Conservation (phyloP, 2,888 invertebrate genomes). For the Hartigia nigra region DNA sequence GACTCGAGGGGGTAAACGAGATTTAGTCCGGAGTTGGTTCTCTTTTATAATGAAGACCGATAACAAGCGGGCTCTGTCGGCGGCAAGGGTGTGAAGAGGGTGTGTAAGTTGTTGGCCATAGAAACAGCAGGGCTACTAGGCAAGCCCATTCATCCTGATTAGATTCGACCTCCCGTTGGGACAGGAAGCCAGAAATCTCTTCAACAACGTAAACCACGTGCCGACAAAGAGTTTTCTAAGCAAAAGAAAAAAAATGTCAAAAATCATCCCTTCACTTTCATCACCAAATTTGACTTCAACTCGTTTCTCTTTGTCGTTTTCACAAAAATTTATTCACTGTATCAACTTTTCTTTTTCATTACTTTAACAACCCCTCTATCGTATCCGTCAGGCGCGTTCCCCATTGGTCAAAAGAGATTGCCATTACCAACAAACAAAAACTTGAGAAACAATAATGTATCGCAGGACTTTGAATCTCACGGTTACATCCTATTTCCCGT, state of each 20-base stretch:
- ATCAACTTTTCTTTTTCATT: too few species aligned
- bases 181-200: slow-evolving; percentile 35
- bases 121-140: slow-evolving; percentile 45
- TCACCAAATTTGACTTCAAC: not conserved
- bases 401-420: not conserved
- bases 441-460: slow-evolving; percentile 46
- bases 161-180: slow-evolving; percentile 55
- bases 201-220: slow-evolving; percentile 37
- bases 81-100: slow-evolving; percentile 28
- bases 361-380: not conserved
- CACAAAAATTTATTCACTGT: too few species aligned
- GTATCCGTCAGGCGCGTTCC: not conserved
- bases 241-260: not conserved
- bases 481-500: slow-evolving; percentile 42
- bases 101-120: slow-evolving; percentile 49
- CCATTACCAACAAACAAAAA: not conserved
- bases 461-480: slow-evolving; percentile 50
- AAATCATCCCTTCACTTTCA: not conserved
- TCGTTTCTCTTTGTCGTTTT: not conserved
- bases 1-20: slow-evolving; percentile 47
- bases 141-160: slow-evolving; percentile 61
- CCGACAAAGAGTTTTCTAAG: slow-evolving; percentile 16
- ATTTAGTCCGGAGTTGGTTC: slow-evolving; percentile 46
- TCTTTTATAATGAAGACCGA: slow-evolving; percentile 62
- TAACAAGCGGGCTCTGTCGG: slow-evolving; percentile 47